These are phyloP conservation scores for Diglossa cyanea DNA, from an alignment of 2,797 vertebrate genomes.

Conservation along the genomic window DNA sequence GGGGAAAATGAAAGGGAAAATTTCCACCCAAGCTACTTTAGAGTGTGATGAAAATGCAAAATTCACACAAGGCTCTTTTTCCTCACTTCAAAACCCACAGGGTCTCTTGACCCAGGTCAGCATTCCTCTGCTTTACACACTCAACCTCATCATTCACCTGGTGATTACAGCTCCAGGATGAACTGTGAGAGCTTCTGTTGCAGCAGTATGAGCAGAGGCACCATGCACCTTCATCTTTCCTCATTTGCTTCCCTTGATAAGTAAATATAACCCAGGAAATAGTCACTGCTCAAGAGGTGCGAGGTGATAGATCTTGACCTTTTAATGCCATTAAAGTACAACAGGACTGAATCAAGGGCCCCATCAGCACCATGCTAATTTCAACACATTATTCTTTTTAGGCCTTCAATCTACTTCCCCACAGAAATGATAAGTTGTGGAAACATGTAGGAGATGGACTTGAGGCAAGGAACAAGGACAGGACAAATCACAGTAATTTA, in stretches of 20 bases:
- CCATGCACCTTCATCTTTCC: not conserved
- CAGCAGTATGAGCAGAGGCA: not conserved
- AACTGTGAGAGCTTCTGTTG: not conserved
- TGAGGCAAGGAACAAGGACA: conserved; percentile 45
- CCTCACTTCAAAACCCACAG: not conserved
- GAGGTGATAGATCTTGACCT: not conserved
- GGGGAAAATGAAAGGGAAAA: not conserved
- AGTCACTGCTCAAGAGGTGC: not conserved
- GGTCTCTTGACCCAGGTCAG: not conserved
- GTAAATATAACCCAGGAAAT: not conserved
- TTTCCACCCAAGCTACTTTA: not conserved
- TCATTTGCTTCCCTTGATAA: not conserved
- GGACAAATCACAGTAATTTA: conserved; percentile 63
- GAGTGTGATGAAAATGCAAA: not conserved
- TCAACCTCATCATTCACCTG: not conserved
- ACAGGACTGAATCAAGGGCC: not conserved
- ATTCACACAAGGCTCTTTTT: not conserved
- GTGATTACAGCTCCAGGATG: not conserved
- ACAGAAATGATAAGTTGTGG: not conserved
- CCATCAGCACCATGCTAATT: not conserved
- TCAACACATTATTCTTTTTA: not conserved
- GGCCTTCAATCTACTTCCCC: not conserved
- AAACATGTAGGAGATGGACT: conserved; percentile 22
- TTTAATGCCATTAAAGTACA: not conserved
- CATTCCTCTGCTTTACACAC: not conserved